Base-by-base conservation (phyloP, 2,888 invertebrate species). In the Hipparchia semele region DNA sequence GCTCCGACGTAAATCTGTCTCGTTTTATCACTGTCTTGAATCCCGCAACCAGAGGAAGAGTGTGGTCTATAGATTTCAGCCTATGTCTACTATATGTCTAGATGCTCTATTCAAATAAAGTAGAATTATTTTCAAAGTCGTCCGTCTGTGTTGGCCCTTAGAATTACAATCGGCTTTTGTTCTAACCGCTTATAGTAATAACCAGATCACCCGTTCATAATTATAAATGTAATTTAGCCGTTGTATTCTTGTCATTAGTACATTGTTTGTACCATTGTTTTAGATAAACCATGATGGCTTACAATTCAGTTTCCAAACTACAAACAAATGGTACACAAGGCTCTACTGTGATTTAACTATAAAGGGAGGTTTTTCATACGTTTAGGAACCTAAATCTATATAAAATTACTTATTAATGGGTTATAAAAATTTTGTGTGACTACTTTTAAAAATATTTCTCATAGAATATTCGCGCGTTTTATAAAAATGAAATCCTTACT, bases 191-290 rank as follows among this genome's bases (percentile, higher is more conserved):
- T 61, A 10, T 59, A 39, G 46, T 66, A 56, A 56, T 61, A 73
- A 70, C 64, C 71, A 65, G 74, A 76, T 68, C 66, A 71, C 58
- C 72, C 68, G 72, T 76, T 71, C 70, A 66, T 67, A 73, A 74
- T 74, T 72, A 61, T 65, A 73, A 73, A 71, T 71, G 70, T 66
- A 72, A 73, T 76, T 69, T 60, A 69, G 58, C 54, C 39, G 61
- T 74, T 60, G 69, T 72, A 62, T 39, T 49, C 62, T 73, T 73
- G 70, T 73, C 70, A 62, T 56, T 69, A 73, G 72, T 56, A 68
- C 65, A 73, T 61, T 73, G 72, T 74, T 68, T 72, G 46, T 56
- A 51, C 68, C 53, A 74, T 76, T 76, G 72, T 76, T 71, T 56
- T 23, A 7, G 54, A 66, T 71, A 39, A 53, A 68, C 68, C 73